A percentile compares a stretch with the other conserved stretches of the same genome.
phyloP scores from a whole-genome alignment of 2,797 vertebrate genomes.

The Natrix natrix region DNA sequence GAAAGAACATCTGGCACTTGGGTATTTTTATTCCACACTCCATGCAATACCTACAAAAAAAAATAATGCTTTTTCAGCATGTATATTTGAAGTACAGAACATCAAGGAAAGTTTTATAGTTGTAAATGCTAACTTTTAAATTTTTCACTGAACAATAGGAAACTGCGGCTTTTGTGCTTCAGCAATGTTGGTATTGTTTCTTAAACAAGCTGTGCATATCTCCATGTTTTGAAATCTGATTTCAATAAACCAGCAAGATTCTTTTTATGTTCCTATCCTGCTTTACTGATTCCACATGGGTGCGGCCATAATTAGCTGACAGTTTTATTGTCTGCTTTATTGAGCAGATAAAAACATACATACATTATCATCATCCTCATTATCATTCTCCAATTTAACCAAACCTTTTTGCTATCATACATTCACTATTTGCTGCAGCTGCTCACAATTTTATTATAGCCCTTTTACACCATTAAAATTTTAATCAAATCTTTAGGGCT shows the following conservation, averaged over 20 bases:
- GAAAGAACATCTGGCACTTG: constrained; percentile 16
- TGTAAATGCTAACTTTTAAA: not conserved
- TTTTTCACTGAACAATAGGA: constrained; percentile 1
- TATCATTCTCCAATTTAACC: not conserved
- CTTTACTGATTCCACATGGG: not conserved
- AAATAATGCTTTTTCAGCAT: not conserved
- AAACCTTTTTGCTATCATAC: not conserved
- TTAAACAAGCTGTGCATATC: not conserved
- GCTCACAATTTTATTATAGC: not conserved
- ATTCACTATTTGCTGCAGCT: not conserved
- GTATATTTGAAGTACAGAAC: not conserved
- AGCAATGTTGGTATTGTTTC: not conserved
- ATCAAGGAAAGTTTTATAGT: not conserved
- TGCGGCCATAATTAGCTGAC: not conserved
- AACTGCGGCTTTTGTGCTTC: not conserved
- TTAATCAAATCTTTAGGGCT: not conserved
- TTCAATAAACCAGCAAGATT: not conserved
- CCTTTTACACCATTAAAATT: not conserved
- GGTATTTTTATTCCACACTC: constrained; percentile 6
- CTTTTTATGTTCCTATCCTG: not conserved
- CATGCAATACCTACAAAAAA: not conserved
- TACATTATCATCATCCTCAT: not conserved
- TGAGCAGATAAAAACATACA: not conserved
- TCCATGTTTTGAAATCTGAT: not conserved
- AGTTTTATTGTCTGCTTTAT: not conserved